A percentile compares a stretch with the other conserved stretches of the same genome.
phyloP scores from a whole-genome alignment of 1,140 invertebrate species.

The Rhynchophorus ferrugineus region DNA sequence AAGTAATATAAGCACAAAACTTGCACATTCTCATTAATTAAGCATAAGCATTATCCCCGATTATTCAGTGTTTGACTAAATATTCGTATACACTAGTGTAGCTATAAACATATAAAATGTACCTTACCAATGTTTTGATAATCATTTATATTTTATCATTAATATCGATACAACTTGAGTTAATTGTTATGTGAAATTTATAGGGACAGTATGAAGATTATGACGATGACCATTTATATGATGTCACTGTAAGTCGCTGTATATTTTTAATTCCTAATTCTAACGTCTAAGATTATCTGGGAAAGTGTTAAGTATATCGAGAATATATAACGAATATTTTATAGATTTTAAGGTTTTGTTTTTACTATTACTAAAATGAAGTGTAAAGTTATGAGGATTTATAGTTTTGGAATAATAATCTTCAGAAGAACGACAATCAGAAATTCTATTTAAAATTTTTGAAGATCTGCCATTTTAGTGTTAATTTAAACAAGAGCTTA shows the following conservation, averaged over 20 bases:
- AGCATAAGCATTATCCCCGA: not conserved
- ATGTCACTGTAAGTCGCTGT: constrained; percentile 4
- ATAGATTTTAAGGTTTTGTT: no score
- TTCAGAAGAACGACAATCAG: no score
- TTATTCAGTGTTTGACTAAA: not conserved
- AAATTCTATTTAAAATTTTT: no score
- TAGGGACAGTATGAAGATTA: not conserved
- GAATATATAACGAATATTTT: not conserved
- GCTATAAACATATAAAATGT: no score
- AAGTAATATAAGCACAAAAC: not conserved
- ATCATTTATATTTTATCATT: not conserved
- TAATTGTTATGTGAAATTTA: not conserved
- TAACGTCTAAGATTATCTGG: not conserved
- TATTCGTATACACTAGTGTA: not conserved
- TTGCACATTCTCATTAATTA: not conserved
- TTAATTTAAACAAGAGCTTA: no score
- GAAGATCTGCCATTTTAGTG: no score
- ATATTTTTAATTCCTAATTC: not conserved
- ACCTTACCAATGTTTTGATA: not conserved
- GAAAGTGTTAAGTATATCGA: not conserved
- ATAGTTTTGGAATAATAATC: no score
- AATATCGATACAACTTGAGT: not conserved
- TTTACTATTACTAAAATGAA: no score
- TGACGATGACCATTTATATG: constrained; percentile 2
- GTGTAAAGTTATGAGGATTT: no score